These are phyloP conservation scores for Ischnus inquisitorius DNA, from an alignment of 2,888 invertebrate species.

Conservation along the genomic window DNA sequence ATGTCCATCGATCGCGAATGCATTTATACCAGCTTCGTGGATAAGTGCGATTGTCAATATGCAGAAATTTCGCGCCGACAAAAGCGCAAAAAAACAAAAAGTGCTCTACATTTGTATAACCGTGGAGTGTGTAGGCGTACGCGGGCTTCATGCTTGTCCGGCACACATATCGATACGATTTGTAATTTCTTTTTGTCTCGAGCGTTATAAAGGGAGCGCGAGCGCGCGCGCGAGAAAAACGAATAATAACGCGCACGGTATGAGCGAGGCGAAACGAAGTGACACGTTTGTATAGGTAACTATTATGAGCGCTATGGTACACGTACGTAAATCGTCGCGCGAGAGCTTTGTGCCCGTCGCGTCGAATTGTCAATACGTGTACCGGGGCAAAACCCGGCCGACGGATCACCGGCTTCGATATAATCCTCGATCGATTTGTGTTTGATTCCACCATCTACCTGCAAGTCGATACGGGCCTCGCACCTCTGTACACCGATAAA, in stretches of 20 bases:
- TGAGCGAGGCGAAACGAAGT: background rate
- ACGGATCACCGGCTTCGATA: conserved; percentile 35
- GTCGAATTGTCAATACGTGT: conserved; percentile 48
- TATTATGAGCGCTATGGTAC: background rate
- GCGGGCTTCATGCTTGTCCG: background rate
- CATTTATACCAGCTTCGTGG: background rate
- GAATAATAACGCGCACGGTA: background rate
- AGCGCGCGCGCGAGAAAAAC: background rate
- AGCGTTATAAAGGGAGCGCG: background rate
- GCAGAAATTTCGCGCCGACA: conserved; percentile 13
- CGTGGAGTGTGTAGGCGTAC: background rate
- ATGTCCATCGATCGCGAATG: too few species aligned
- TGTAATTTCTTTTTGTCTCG: background rate
- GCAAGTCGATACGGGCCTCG: background rate
- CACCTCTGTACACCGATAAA: conserved; percentile 22
- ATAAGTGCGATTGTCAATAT: background rate
- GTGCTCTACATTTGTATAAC: conserved; percentile 8
- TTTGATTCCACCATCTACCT: conserved; percentile 22
- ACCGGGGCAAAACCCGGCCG: background rate
- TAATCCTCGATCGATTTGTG: conserved; percentile 45
- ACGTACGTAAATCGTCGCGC: background rate
- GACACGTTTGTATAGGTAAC: background rate
- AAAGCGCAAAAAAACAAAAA: background rate
- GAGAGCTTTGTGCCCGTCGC: conserved; percentile 22
- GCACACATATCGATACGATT: conserved; percentile 3